A percentile compares a stretch with the other conserved stretches of the same genome.
phyloP scores from a whole-genome alignment of 2,797 vertebrate species.

The Gallinago solitaria region DNA sequence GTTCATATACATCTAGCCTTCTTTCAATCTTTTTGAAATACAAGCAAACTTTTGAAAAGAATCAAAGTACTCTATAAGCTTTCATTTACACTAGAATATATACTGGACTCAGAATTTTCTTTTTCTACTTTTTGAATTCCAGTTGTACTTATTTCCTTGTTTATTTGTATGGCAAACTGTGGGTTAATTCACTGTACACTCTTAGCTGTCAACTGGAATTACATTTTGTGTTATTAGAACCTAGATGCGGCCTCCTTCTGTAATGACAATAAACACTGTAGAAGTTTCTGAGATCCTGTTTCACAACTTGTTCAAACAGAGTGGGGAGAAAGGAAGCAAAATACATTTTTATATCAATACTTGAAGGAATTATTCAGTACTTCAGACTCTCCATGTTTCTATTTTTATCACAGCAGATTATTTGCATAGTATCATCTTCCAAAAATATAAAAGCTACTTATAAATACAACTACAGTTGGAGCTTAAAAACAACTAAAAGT shows the following conservation, averaged over 20 bases:
- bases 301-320: not conserved
- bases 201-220: not conserved
- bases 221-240: not conserved
- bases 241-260: not conserved
- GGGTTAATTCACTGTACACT: not conserved
- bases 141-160: not conserved
- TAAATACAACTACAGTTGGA: not conserved
- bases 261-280: not conserved
- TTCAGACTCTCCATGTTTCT: not conserved
- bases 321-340: not conserved
- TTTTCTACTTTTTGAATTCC: not conserved
- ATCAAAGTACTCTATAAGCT: not conserved
- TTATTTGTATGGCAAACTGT: not conserved
- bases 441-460: slow-evolving; percentile 1
- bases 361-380: not conserved
- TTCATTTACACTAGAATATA: not conserved
- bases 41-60: not conserved
- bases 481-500: not conserved
- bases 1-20: not conserved
- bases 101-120: not conserved
- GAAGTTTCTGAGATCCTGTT: not conserved
- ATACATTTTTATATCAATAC: not conserved
- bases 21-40: not conserved
- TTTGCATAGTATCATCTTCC: not conserved
- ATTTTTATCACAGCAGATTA: slow-evolving; percentile 14